These are phyloP conservation scores for Epicauta chinensis DNA, from an alignment of 1,140 invertebrate genomes.

Conservation along the genomic window DNA sequence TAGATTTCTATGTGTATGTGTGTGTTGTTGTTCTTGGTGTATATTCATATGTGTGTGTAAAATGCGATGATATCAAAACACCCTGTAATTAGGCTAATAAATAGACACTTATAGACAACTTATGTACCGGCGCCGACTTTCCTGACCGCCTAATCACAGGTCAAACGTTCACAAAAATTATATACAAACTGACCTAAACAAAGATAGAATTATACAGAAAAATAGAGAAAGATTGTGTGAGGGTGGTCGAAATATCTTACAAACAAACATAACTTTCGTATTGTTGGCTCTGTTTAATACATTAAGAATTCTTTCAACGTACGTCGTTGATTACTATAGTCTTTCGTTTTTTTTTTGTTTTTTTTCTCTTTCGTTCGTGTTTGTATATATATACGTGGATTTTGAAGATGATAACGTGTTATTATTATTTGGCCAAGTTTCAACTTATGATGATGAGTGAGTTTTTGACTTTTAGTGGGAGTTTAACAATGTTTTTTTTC, in stretches of 20 bases:
- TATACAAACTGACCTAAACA: constrained; percentile 20
- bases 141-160: constrained; percentile 37
- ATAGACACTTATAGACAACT: constrained; percentile 32
- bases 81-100: constrained; percentile 40
- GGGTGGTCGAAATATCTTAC: constrained; percentile 24
- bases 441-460: constrained; percentile 18
- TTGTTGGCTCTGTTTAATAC: no score
- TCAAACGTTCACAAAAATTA: constrained; percentile 35
- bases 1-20: no score
- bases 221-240: constrained; percentile 11
- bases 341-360: no score
- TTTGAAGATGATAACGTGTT: constrained; percentile 16
- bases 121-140: constrained; percentile 29
- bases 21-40: no score
- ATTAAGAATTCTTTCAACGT: no score
- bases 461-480: constrained; percentile 13
- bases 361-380: no score
- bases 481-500: constrained; percentile 5
- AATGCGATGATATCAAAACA: constrained; percentile 16
- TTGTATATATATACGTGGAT: no score
- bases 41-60: no score
- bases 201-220: no score
- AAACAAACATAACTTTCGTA: constrained; percentile 6
- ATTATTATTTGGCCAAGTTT: constrained; percentile 21
- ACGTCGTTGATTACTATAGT: no score